A percentile compares a stretch with the other conserved stretches of the same genome.
Conservation (phyloP, 2,113 vertebrate genomes). For the Mystacornis crossleyi region DNA sequence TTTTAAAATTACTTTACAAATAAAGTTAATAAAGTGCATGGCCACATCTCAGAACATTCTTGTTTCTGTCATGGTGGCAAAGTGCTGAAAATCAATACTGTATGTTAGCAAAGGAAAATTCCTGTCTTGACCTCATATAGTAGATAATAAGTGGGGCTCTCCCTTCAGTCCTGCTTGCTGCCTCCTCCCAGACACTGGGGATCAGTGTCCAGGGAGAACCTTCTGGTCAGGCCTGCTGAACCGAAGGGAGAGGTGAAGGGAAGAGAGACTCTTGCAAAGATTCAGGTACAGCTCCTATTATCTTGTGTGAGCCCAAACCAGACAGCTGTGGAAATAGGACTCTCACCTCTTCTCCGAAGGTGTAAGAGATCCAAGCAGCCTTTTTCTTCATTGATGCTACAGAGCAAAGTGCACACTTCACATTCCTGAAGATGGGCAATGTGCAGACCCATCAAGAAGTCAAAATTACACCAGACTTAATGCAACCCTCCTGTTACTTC, state of each 20-base stretch:
- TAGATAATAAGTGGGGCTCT: background rate
- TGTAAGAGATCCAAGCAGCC: background rate
- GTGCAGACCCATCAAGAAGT: background rate
- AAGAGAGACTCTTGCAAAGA: background rate
- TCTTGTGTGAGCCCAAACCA: background rate
- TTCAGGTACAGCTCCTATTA: background rate
- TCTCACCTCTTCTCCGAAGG: background rate
- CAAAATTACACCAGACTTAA: background rate
- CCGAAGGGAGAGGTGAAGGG: rapidly evolving
- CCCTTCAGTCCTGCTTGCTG: background rate
- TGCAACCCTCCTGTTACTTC: background rate
- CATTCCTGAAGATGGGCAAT: background rate
- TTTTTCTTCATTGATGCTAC: background rate
- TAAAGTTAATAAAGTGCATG: background rate
- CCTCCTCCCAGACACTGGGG: background rate
- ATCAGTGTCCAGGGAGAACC: background rate
- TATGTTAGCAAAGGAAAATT: background rate
- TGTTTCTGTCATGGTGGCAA: background rate
- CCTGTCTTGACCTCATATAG: background rate
- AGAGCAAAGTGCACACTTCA: background rate
- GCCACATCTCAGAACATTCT: background rate
- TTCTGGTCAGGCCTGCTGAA: background rate
- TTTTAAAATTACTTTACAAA: background rate
- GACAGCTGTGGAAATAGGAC: background rate
- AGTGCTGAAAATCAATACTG: background rate